phyloP scores from a whole-genome alignment of 1,140 invertebrate species.

The Eupristina koningsbergeri region DNA sequence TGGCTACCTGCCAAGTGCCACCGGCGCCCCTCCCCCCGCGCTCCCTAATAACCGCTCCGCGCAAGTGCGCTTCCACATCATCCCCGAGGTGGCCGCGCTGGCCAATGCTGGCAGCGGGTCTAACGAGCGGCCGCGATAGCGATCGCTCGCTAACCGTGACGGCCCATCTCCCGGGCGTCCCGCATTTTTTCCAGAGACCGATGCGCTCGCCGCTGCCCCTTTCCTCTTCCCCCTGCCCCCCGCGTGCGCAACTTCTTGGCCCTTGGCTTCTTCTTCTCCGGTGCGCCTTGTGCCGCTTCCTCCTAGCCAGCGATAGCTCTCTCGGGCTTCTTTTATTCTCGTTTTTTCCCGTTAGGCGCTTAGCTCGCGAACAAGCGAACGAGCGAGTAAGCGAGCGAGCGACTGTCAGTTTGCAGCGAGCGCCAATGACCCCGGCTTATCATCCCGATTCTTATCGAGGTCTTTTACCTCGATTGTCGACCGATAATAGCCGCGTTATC shows the following conservation, averaged over 20 bases:
- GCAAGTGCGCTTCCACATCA: neutral
- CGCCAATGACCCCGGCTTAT: no score
- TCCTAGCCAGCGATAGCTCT: no score
- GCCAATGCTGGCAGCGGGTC: neutral
- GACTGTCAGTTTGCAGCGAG: no score
- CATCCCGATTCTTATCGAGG: no score
- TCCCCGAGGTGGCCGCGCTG: neutral
- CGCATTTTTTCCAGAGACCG: constrained; percentile 4
- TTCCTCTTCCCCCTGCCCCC: neutral
- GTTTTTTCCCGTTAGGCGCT: no score
- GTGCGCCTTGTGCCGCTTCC: no score
- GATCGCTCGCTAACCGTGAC: constrained; percentile 4
- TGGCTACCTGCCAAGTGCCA: constrained; percentile 39
- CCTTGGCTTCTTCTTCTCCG: no score
- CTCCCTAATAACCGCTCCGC: neutral
- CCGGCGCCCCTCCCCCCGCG: neutral
- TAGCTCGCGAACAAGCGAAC: no score
- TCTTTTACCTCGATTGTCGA: no score
- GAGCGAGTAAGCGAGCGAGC: no score
- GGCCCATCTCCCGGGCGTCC: neutral
- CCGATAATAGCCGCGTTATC: no score
- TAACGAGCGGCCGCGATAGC: neutral
- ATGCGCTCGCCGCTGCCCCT: no score
- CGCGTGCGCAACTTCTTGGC: neutral
- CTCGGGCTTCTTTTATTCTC: neutral